Conservation (phyloP, 2,888 invertebrate species). For the Cordilura impudica region DNA sequence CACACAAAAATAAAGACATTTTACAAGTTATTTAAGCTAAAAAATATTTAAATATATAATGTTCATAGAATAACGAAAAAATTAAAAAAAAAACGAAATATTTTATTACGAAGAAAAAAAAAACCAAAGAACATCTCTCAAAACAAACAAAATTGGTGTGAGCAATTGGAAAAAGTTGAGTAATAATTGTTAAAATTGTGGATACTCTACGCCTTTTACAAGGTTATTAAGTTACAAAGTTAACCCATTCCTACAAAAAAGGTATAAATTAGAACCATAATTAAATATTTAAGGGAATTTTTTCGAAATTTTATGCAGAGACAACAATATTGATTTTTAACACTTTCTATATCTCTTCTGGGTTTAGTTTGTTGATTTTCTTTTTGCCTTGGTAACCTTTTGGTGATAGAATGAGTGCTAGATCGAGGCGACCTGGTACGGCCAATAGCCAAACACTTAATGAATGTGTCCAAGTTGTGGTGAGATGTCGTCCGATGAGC, state of each 20-base stretch:
- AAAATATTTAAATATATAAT: slow-evolving; percentile 17
- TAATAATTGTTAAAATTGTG: slow-evolving; percentile 21
- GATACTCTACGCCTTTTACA: neutral
- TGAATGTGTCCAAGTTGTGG: slow-evolving; percentile 97
- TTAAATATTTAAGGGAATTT: neutral
- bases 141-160: slow-evolving; percentile 3
- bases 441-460: slow-evolving; percentile 77
- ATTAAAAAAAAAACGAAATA: neutral
- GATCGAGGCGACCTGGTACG: slow-evolving; percentile 72
- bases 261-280: neutral
- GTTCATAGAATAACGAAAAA: slow-evolving; percentile 13
- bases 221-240: neutral
- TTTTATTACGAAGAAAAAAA: slow-evolving; percentile 8
- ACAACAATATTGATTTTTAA: slow-evolving; percentile 52
- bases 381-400: slow-evolving; percentile 53
- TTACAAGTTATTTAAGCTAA: slow-evolving; percentile 31
- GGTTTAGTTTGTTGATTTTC: slow-evolving; percentile 7
- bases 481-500: slow-evolving; percentile 96
- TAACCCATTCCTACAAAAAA: neutral
- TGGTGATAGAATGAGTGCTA: slow-evolving; percentile 71
- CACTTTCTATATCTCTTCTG: slow-evolving; percentile 17
- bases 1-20: slow-evolving; percentile 28
- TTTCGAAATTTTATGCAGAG: neutral
- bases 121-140: slow-evolving; percentile 11
- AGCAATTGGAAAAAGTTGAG: slow-evolving; percentile 34